Conservation (phyloP, 2,113 vertebrate species). For the Tetrao urogallus region DNA sequence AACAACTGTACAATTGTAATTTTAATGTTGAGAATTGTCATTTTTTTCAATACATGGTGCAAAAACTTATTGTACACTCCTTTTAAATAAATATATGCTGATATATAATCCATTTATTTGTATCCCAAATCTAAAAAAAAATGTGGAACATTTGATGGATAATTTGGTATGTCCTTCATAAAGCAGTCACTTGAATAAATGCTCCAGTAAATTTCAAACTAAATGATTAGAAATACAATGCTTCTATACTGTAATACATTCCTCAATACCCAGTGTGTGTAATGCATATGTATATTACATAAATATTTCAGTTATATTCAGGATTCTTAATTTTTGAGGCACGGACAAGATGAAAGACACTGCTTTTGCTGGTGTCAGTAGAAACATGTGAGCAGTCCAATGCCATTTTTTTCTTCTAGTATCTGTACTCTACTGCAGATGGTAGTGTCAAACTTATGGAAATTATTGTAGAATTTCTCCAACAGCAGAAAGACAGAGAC, state of each 20-base stretch:
- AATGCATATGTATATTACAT: not conserved
- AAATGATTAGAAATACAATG: not conserved
- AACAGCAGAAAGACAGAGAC: not conserved
- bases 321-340: not conserved
- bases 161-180: not conserved
- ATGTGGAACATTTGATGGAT: not conserved
- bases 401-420: not conserved
- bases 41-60: not conserved
- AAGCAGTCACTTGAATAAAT: not conserved
- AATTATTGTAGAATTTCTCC: slow-evolving; percentile 1
- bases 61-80: not conserved
- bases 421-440: not conserved
- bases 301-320: not conserved
- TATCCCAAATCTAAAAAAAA: not conserved
- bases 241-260: rapidly evolving
- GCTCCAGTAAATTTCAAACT: not conserved
- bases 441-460: not conserved
- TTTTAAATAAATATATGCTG: not conserved
- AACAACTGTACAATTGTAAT: not conserved
- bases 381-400: not conserved
- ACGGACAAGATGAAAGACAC: not conserved
- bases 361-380: not conserved
- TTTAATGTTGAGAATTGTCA: not conserved
- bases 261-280: no score
- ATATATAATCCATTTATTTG: not conserved